These are phyloP conservation scores for Entomyzon cyanotis DNA, from an alignment of 2,113 vertebrate genomes.

Conservation along the genomic window DNA sequence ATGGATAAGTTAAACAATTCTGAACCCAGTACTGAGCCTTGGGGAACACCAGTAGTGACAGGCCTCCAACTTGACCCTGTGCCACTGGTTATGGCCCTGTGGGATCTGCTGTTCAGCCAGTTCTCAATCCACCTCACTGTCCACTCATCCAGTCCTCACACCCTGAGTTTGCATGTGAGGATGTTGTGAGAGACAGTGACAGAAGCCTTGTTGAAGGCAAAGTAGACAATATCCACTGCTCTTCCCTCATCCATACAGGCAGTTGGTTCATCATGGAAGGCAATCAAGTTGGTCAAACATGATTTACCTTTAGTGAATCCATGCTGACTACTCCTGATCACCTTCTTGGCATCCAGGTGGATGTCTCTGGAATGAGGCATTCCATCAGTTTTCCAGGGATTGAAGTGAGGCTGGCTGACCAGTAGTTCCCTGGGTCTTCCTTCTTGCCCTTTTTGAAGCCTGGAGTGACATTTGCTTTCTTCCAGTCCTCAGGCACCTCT, in stretches of 20 bases:
- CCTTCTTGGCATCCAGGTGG: background rate
- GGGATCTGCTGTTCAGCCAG: background rate
- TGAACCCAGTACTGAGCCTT: background rate
- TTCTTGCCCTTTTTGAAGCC: background rate
- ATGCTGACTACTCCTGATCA: background rate
- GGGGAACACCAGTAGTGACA: background rate
- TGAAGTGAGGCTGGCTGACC: background rate
- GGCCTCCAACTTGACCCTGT: background rate
- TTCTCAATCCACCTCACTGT: background rate
- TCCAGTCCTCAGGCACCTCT: background rate
- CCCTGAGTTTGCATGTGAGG: background rate
- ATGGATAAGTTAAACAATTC: background rate
- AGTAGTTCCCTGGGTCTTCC: background rate
- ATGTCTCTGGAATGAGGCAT: background rate
- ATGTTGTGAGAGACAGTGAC: background rate
- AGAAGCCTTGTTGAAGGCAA: background rate
- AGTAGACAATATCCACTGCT: background rate
- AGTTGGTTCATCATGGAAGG: background rate
- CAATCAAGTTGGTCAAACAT: background rate
- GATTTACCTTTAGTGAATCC: background rate
- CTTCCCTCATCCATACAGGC: background rate
- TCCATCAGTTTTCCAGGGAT: background rate
- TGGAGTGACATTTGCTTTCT: background rate
- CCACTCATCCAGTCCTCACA: background rate
- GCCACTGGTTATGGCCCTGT: background rate